Conservation (phyloP, 2,113 vertebrate genomes). For the Perca fluviatilis region DNA sequence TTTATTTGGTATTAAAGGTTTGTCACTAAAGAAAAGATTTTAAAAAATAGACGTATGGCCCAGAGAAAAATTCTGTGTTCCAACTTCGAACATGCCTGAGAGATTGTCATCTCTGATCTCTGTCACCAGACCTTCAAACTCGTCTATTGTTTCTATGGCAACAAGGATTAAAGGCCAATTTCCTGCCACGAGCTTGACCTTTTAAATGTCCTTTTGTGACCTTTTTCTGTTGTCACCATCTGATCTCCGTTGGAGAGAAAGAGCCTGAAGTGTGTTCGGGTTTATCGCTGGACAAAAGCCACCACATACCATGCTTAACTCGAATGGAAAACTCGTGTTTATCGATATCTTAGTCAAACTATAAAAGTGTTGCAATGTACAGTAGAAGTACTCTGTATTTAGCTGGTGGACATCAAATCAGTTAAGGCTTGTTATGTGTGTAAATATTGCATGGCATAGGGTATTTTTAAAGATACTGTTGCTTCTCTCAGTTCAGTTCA, state of each 20-base stretch:
- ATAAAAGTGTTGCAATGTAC: neutral
- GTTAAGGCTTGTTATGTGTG: neutral
- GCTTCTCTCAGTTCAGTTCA: slow-evolving; percentile 6
- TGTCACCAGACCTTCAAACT: slow-evolving; percentile 62
- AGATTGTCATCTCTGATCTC: slow-evolving; percentile 59
- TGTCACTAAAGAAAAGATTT: neutral
- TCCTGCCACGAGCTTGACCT: slow-evolving; percentile 65
- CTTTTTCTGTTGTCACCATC: slow-evolving; percentile 55
- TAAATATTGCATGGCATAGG: neutral
- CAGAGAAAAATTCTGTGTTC: neutral
- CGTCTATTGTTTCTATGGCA: slow-evolving; percentile 55
- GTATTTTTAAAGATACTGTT: slow-evolving; percentile 2
- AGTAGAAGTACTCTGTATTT: neutral
- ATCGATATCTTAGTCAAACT: neutral
- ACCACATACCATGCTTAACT: neutral
- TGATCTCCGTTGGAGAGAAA: slow-evolving; percentile 63
- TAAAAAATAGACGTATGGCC: neutral
- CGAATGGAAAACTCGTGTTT: neutral
- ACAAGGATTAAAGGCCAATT: slow-evolving; percentile 71
- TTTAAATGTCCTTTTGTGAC: slow-evolving; percentile 72
- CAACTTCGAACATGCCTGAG: slow-evolving; percentile 21
- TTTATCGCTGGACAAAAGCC: slow-evolving; percentile 28
- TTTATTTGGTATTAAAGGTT: neutral
- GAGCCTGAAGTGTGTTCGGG: slow-evolving; percentile 19
- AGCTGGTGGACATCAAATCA: neutral